Evolutionary conservation across 92 coral and sea anemone genomes (phyloP).

Genomic region (Meandrina meandrites): DNA sequence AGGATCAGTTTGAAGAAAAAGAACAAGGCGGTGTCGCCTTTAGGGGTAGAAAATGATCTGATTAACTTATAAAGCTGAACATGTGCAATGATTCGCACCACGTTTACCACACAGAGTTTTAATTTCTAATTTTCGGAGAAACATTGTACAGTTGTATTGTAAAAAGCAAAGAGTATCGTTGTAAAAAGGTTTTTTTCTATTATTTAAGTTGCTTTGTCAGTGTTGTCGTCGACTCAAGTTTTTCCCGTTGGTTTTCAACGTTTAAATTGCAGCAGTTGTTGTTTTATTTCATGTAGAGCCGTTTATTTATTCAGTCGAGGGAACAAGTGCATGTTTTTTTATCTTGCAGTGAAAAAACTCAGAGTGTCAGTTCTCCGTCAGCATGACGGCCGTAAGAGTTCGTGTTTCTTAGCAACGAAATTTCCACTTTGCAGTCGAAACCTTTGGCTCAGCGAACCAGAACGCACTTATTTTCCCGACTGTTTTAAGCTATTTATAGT

Average conservation of each 20-base stretch:
- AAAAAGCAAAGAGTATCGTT: background rate
- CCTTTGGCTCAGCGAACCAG: too few species aligned
- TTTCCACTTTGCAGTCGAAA: too few species aligned
- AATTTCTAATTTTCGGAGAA: background rate
- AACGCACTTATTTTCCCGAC: background rate
- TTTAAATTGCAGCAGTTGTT: background rate
- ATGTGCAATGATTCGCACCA: background rate
- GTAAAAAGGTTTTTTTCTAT: background rate
- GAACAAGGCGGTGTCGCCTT: slow-evolving; percentile 27
- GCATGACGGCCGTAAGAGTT: background rate
- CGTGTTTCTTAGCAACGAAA: background rate
- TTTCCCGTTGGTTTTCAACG: background rate
- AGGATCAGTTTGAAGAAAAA: slow-evolving; percentile 24
- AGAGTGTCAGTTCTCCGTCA: too few species aligned
- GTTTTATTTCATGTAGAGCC: background rate
- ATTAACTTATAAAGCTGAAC: background rate
- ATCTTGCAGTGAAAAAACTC: background rate
- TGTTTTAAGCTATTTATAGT: background rate
- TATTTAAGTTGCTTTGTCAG: background rate
- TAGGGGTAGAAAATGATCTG: slow-evolving; percentile 56
- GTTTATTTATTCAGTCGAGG: background rate
- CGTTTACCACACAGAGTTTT: background rate
- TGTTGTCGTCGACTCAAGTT: background rate
- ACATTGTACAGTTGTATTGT: background rate
- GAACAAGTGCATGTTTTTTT: background rate